Evolutionary conservation across 2,888 invertebrate species (phyloP).

Genomic region (Trichopria drosophilae): DNA sequence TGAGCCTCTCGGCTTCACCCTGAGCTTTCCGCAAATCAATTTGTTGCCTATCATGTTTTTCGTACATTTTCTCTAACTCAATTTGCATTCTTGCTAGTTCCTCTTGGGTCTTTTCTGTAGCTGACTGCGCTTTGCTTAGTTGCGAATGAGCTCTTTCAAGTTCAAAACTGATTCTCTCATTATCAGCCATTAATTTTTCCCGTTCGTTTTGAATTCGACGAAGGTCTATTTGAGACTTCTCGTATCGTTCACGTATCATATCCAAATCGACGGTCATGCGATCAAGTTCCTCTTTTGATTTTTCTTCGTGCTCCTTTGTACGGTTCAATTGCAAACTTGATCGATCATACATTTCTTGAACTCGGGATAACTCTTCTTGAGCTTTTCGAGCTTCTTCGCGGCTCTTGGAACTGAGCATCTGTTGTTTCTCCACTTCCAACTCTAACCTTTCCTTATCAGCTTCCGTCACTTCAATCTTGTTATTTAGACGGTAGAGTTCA

Average conservation of each 20-base stretch:
- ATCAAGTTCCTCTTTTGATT: slow-evolving; percentile 82
- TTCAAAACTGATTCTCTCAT: slow-evolving; percentile 83
- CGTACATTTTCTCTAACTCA: slow-evolving; percentile 88
- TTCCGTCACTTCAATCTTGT: slow-evolving; percentile 83
- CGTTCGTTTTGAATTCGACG: slow-evolving; percentile 81
- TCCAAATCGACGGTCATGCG: slow-evolving; percentile 78
- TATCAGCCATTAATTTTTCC: slow-evolving; percentile 82
- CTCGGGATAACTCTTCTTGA: slow-evolving; percentile 81
- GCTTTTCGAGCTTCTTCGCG: slow-evolving; percentile 84
- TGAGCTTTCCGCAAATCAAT: slow-evolving; percentile 81
- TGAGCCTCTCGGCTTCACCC: slow-evolving; percentile 71
- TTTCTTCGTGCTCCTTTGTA: slow-evolving; percentile 88
- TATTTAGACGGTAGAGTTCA: slow-evolving; percentile 85
- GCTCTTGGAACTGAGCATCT: slow-evolving; percentile 75
- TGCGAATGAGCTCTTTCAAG: slow-evolving; percentile 85
- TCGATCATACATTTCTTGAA: slow-evolving; percentile 88
- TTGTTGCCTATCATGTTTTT: slow-evolving; percentile 85
- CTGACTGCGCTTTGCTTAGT: slow-evolving; percentile 80
- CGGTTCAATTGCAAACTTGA: slow-evolving; percentile 82
- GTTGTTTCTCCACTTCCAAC: slow-evolving; percentile 83
- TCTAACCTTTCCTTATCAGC: slow-evolving; percentile 85
- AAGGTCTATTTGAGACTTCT: slow-evolving; percentile 83
- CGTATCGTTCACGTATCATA: slow-evolving; percentile 85
- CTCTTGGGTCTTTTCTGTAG: slow-evolving; percentile 86
- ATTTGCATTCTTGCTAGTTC: slow-evolving; percentile 84